These are phyloP conservation scores for Cephalotes varians DNA, from an alignment of 2,888 invertebrate genomes.

Conservation along the genomic window DNA sequence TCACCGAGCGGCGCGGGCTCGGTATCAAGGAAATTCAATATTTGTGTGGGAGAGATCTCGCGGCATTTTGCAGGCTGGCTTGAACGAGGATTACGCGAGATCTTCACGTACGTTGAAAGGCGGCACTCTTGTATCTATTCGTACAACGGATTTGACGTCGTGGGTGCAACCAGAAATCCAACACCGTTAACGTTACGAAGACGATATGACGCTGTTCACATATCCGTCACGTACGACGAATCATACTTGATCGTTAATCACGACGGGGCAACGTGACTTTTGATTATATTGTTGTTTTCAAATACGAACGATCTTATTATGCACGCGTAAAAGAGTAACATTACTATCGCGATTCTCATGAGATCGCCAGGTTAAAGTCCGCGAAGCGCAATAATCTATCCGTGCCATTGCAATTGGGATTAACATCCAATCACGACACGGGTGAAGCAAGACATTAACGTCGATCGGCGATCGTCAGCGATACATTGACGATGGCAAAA, in stretches of 20 bases:
- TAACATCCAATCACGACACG: conserved; percentile 50
- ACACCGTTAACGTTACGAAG: background rate
- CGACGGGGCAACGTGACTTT: conserved; percentile 37
- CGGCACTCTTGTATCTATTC: conserved; percentile 1
- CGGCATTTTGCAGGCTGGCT: conserved; percentile 19
- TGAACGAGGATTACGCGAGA: conserved; percentile 46
- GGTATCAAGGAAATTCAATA: conserved; percentile 65
- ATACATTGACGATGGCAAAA: conserved; percentile 48
- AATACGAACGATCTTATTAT: background rate
- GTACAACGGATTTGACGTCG: conserved; percentile 19
- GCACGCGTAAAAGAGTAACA: conserved; percentile 15
- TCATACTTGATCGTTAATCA: conserved; percentile 27
- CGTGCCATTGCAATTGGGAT: conserved; percentile 52
- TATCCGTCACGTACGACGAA: conserved; percentile 26
- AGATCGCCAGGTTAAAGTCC: conserved; percentile 30
- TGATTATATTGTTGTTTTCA: background rate
- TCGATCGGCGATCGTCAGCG: conserved; percentile 50
- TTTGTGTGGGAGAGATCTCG: conserved; percentile 63
- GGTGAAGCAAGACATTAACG: conserved; percentile 56
- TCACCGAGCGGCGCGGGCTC: conserved; percentile 14
- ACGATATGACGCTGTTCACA: background rate
- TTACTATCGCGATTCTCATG: conserved; percentile 3
- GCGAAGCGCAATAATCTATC: conserved; percentile 27
- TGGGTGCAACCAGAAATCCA: background rate
- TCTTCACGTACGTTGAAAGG: conserved; percentile 28